Evolutionary conservation across 2,113 vertebrate genomes (phyloP).

Genomic region (Paedocypris sp.): DNA sequence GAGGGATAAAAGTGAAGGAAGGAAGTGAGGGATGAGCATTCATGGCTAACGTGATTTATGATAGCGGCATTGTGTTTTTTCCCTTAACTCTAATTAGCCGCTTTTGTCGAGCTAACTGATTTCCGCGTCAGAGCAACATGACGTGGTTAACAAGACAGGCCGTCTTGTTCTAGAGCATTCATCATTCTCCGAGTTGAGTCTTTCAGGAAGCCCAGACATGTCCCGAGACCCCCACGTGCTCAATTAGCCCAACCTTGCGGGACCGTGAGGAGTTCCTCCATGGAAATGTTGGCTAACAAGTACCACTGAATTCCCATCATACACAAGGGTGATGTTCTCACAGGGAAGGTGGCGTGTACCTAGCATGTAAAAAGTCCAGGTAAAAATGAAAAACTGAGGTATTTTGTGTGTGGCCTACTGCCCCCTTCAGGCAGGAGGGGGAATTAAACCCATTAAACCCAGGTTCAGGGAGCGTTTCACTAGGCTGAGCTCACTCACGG

Average conservation of each 20-base stretch:
- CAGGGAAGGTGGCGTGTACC: too few species aligned
- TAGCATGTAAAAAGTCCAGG: too few species aligned
- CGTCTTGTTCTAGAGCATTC: conserved; percentile 20
- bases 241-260: conserved; percentile 20
- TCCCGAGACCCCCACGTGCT: background rate
- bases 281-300: background rate
- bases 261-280: background rate
- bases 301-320: background rate
- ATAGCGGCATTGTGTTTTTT: conserved; percentile 36
- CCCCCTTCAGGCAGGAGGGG: background rate
- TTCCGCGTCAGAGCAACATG: conserved; percentile 27
- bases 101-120: conserved; percentile 30
- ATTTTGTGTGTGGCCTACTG: background rate
- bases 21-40: background rate
- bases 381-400: too few species aligned
- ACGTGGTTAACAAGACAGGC: conserved; percentile 35
- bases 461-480: background rate
- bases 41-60: conserved; percentile 34
- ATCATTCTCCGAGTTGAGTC: conserved; percentile 29
- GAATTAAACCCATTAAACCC: background rate
- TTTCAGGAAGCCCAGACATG: conserved; percentile 22
- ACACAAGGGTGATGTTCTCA: too few species aligned
- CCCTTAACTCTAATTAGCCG: conserved; percentile 41
- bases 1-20: background rate
- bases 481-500: background rate